Evolutionary conservation across 2,113 vertebrate genomes (phyloP).

Genomic region (Limnothrissa miodon): DNA sequence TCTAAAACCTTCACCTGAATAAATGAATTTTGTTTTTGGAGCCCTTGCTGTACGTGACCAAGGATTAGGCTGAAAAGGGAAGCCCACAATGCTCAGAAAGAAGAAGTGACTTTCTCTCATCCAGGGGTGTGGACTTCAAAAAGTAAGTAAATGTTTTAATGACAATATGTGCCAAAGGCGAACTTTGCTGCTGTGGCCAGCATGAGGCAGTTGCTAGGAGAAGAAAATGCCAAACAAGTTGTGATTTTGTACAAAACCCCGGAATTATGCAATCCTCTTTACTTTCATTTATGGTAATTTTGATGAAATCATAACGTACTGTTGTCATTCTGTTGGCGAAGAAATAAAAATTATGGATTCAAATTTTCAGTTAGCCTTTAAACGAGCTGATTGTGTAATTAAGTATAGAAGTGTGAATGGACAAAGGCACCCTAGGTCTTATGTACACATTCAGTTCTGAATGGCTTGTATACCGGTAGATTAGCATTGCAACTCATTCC

Average conservation of each 20-base stretch:
- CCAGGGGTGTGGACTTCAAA: background rate
- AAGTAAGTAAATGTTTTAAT: background rate
- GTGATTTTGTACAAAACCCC: background rate
- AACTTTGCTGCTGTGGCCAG: background rate
- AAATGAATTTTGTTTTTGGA: background rate
- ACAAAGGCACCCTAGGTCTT: background rate
- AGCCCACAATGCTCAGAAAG: background rate
- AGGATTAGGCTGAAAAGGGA: background rate
- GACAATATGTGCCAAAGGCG: conserved; percentile 5
- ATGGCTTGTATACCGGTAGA: background rate
- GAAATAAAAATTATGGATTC: background rate
- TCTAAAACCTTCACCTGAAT: background rate
- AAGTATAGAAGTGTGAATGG: background rate
- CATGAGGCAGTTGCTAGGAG: background rate
- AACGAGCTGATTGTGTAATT: background rate
- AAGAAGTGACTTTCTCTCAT: background rate
- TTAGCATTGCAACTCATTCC: background rate
- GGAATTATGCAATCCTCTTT: background rate
- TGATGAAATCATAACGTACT: background rate
- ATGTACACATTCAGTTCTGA: background rate
- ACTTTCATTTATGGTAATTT: background rate
- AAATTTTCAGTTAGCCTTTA: background rate
- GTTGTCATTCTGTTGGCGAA: background rate
- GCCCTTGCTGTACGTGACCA: background rate
- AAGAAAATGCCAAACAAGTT: background rate